Base-by-base conservation (phyloP, 2,888 invertebrate genomes). In the Stegana nigrithorax region DNA sequence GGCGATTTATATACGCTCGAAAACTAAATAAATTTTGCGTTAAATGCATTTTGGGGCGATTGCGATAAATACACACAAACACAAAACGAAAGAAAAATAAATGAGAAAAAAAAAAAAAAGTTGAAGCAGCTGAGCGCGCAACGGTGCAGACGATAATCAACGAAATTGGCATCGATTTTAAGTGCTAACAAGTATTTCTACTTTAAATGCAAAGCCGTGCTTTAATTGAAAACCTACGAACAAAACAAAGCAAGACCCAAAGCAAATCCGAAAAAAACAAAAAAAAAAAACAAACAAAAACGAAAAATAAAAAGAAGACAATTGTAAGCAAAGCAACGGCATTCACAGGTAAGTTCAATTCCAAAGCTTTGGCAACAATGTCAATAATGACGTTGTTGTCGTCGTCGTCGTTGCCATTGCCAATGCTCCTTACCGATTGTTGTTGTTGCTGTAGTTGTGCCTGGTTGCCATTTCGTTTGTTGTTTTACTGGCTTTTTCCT, bases 11-110 rank as follows among this genome's bases (percentile, higher is more conserved):
- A 72, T 72, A 59, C 66, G 67, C 63, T 65, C n/a, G n/a, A 62
- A 73, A 78, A 76, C 74, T 78, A 76, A 77, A 76, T 76, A 76
- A 76, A 76, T 78, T 76, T 73, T 72, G 77, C 75, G 75, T 73
- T 69, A 75, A 78, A 75, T 78, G 78, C 75, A 75, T 75, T 78
- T n/a, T 72, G 78, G 67, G 63, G 17, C 45, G 45, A 19, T 45
- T 19, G 62, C 75, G 78, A 75, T 75, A 75, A 75, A 75, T 78
- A 76, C 70, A 44, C 17, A 17, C n/a, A 44, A n/a, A 45, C 6
- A 45, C 45, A 19, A 45, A 45, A 45, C 45, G n/a, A 14, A 47
- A 23, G n/a, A 47, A 47, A 25, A 47, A 10, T 23, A 23, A 47
- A 23, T 7, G 47, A 47, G 17, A 47, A 12, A 26, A 36, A 55